Evolutionary conservation across 2,888 invertebrate species (phyloP).

Genomic region (Pachydiplax longipennis): DNA sequence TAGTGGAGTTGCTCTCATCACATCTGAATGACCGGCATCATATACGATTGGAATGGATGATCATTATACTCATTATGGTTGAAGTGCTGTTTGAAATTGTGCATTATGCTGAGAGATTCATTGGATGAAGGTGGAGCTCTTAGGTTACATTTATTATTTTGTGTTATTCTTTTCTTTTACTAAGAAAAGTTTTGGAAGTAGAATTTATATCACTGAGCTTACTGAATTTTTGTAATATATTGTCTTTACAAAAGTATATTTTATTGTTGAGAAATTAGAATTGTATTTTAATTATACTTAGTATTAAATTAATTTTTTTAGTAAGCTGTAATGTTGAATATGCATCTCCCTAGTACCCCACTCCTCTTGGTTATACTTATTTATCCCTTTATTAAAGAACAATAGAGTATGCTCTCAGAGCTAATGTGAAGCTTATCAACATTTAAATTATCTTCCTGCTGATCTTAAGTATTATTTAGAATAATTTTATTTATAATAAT

Average conservation of each 20-base stretch:
- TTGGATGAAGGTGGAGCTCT: constrained; percentile 1
- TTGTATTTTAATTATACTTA: background rate
- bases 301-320: background rate
- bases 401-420: no score
- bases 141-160: background rate
- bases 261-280: background rate
- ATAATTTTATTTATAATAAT: no score
- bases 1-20: constrained; percentile 86
- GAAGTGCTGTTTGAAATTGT: constrained; percentile 89
- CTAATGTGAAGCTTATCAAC: no score
- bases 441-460: no score
- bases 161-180: background rate
- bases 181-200: no score
- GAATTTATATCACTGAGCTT: no score
- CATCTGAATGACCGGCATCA: constrained; percentile 94
- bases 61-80: constrained; percentile 92
- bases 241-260: background rate
- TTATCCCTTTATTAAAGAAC: no score
- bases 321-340: no score
- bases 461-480: no score
- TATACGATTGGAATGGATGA: constrained; percentile 95
- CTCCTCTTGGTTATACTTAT: no score
- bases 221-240: no score
- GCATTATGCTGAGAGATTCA: constrained; percentile 74
- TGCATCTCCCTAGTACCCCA: no score